Evolutionary conservation across 2,113 vertebrate genomes (phyloP), one percentile per base, ranked within the genome.

Genomic region (Corythoichthys intestinalis): DNA sequence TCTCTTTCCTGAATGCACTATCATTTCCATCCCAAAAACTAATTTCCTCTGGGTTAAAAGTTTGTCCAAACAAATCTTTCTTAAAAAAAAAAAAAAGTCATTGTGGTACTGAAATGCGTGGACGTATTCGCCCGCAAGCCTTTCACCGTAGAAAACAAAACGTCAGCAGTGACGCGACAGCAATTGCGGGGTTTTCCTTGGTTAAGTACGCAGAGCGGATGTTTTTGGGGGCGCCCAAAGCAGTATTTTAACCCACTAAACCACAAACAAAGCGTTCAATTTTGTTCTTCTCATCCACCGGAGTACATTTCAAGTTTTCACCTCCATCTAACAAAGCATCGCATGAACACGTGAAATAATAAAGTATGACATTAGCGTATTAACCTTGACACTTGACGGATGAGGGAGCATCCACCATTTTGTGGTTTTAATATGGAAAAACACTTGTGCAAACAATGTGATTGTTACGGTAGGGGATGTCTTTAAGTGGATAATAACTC

Each of bases 181-280:
- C 57, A 78, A 88, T 88, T 84, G 49, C 81, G 72, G 89, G 81
- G 54, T 89, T 63, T 90, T 90, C 85, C 87, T 84, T 4, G 83
- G 84, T 77, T 63, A 12, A 63, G 73, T 71, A 64, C 63, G 28
- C 56, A 7, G 49, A 65, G 64, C 54, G 37, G 75, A 86, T 82
- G 83, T 83, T 82, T 85, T 78, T 39, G 3, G 20, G 48, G 47
- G 71, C 67, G 70, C 60, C 49, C 56, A 64, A 77, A 54, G 38
- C 17, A 28, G 38, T 63, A n/a, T 54, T 67, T 69, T 46, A 8
- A 61, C 65, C 75, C 62, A 8, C 53, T 5, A 65, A 74, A 79
- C 82, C 69, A 0, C 77, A 75, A 15, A 57, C n/a, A 34, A 70
- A 54, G 58, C 34, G 49, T 61, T 2, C 47, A n/a, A 44, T 71